Percentiles rank a stretch among this genome's conserved stretches.
These are phyloP conservation scores for Helobdella robusta DNA, from an alignment of 2,888 invertebrate genomes.

Conservation along the genomic window DNA sequence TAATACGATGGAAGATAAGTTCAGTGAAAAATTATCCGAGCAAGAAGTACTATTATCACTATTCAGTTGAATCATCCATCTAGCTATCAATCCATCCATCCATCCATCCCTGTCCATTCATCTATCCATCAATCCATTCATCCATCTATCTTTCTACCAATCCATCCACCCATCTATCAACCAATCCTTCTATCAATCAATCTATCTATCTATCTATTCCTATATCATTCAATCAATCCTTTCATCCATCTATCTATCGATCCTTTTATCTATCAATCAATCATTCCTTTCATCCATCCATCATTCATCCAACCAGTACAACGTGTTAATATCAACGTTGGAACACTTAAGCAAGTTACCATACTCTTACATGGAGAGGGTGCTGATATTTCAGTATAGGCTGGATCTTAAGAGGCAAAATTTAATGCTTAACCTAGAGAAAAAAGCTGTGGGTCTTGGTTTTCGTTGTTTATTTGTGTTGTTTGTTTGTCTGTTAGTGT, in stretches of 20 bases:
- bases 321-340: constrained; percentile 58
- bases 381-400: constrained; percentile 63
- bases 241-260: no score
- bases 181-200: no score
- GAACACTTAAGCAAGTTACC: constrained; percentile 64
- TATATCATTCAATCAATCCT: no score
- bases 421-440: constrained; percentile 49
- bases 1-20: constrained; percentile 24
- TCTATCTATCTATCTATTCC: no score
- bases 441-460: background rate
- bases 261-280: no score
- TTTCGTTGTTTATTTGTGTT: background rate
- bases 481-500: no score
- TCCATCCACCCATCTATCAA: no score
- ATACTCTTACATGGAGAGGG: constrained; percentile 61
- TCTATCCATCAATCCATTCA: no score
- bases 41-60: no score
- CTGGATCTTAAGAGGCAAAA: constrained; percentile 57
- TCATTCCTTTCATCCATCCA: no score
- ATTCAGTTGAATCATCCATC: background rate
- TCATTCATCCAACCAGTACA: constrained; percentile 27
- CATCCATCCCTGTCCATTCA: no score
- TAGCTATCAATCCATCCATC: background rate
- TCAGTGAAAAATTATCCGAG: constrained; percentile 35
- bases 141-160: no score